These are phyloP conservation scores for Ptychadena robeensis DNA, from an alignment of 2,797 vertebrate genomes.

Conservation along the genomic window DNA sequence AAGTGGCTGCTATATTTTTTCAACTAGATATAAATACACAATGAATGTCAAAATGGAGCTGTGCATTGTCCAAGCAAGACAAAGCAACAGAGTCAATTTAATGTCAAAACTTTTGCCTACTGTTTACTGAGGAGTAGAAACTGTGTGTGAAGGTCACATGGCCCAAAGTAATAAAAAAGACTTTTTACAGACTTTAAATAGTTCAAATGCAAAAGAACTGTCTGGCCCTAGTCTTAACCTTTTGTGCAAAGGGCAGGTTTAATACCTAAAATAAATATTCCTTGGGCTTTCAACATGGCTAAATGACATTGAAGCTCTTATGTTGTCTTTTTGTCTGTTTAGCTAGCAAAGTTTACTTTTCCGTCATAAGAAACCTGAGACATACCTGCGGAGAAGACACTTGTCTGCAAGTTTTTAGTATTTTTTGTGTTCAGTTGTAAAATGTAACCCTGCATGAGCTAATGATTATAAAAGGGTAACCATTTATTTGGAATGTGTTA, in stretches of 20 bases:
- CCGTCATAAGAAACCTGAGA: slow-evolving; percentile 59
- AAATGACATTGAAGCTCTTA: slow-evolving; percentile 65
- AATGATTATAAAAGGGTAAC: too few relatives aligned
- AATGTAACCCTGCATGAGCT: neutral
- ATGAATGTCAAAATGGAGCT: too few relatives aligned
- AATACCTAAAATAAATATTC: slow-evolving; percentile 65
- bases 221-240: neutral
- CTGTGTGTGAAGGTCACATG: too few relatives aligned
- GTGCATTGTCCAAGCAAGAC: too few relatives aligned
- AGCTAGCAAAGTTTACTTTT: slow-evolving; percentile 61
- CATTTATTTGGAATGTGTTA: too few relatives aligned
- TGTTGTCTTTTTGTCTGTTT: slow-evolving; percentile 63
- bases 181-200: neutral
- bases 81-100: too few relatives aligned
- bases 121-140: too few relatives aligned
- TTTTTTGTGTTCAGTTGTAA: neutral
- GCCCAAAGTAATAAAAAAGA: too few relatives aligned
- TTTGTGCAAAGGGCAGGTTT: slow-evolving; percentile 64
- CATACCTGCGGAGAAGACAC: slow-evolving; percentile 54
- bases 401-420: slow-evolving; percentile 1
- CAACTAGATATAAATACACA: too few relatives aligned
- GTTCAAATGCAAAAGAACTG: neutral
- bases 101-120: too few relatives aligned
- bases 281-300: slow-evolving; percentile 65
- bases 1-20: too few relatives aligned